Evolutionary conservation across 2,797 vertebrate species (phyloP), one percentile per base, ranked within the genome.

Genomic region (Poliocrania exsul): DNA sequence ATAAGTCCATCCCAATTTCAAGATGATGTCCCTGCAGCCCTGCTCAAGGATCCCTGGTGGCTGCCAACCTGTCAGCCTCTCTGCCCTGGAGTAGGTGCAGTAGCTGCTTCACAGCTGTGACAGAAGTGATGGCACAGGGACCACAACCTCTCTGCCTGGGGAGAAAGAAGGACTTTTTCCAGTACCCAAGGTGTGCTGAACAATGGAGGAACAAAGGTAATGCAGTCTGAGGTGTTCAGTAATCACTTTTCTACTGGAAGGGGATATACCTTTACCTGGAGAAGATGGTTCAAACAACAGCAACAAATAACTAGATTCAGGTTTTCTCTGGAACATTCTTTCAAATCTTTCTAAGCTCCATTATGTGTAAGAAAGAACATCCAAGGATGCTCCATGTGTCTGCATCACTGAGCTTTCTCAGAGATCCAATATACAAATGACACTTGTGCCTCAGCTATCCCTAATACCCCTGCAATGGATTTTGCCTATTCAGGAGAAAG

Each of bases 1-100:
- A 84, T 47, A 80, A 42, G 70, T 94, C 71, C 74, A 82, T 87
- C 81, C 92, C 95, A 87, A 77, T 96, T 95, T 92, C 88, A 81
- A 37, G 67, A 57, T 2, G 3, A 84, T 53, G 67, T 90, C 81
- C 86, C 86, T 40, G 58, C 70, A 79, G 82, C 47, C 40, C 49
- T 74, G 62, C 44, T 33, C 4, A 0, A 17, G 26, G 40, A 70
- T 94, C 81, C 81, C 90, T 66, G 26, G 86, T 87, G 93, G 37
- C 81, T 93, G 81, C 83, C 74, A 94, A 10, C 40, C 20, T 31
- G 25, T 90, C 92, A 87, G 78, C 44, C 49, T 82, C 40, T 69
- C 44, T 92, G 73, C 53, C 29, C 44, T 6, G 1, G 11, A 75
- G 51, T 35, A 88, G 84, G 74, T 60, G 56, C 25, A 44, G 14